Percentiles rank a stretch among this genome's conserved stretches.
These are phyloP conservation scores for Neodiprion pinetum DNA, from an alignment of 1,140 invertebrate species.

Conservation along the genomic window DNA sequence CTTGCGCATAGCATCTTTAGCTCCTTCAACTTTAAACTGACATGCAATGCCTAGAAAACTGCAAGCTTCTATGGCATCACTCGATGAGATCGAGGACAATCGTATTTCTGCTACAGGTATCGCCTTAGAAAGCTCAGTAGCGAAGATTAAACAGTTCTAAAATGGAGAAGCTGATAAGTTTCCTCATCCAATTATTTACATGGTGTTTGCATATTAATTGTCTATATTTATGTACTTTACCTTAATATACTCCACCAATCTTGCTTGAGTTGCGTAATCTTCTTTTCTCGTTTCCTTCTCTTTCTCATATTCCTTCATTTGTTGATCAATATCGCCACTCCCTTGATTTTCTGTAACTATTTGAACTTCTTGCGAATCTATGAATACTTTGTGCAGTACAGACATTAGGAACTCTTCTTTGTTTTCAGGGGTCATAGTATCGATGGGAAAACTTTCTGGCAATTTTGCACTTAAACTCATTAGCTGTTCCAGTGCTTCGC, in stretches of 20 bases:
- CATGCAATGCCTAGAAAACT: conserved; percentile 83
- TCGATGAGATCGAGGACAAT: conserved; percentile 75
- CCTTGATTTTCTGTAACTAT: conserved; percentile 32
- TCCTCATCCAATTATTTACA: conserved; percentile 41
- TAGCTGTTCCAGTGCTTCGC: conserved; percentile 44
- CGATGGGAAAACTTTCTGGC: conserved; percentile 37
- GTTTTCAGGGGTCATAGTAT: conserved; percentile 38
- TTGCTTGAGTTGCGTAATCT: conserved; percentile 44
- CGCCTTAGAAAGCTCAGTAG: conserved; percentile 70
- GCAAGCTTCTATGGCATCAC: conserved; percentile 85
- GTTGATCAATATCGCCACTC: conserved; percentile 19
- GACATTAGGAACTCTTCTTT: conserved; percentile 50
- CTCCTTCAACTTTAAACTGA: conserved; percentile 77
- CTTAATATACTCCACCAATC: conserved; percentile 53
- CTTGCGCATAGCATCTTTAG: conserved; percentile 73
- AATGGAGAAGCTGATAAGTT: conserved; percentile 59
- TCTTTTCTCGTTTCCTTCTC: conserved; percentile 42
- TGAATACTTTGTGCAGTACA: conserved; percentile 54
- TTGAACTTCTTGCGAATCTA: conserved; percentile 34
- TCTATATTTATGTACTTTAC: conserved; percentile 28
- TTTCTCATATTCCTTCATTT: conserved; percentile 23
- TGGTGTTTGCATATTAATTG: conserved; percentile 42
- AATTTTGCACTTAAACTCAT: conserved; percentile 39
- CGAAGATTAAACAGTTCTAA: conserved; percentile 73
- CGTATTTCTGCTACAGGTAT: conserved; percentile 76